Percentiles rank a stretch among this genome's conserved stretches.
phyloP scores from a whole-genome alignment of 2,888 invertebrate species.

The Parthenolecanium corni region DNA sequence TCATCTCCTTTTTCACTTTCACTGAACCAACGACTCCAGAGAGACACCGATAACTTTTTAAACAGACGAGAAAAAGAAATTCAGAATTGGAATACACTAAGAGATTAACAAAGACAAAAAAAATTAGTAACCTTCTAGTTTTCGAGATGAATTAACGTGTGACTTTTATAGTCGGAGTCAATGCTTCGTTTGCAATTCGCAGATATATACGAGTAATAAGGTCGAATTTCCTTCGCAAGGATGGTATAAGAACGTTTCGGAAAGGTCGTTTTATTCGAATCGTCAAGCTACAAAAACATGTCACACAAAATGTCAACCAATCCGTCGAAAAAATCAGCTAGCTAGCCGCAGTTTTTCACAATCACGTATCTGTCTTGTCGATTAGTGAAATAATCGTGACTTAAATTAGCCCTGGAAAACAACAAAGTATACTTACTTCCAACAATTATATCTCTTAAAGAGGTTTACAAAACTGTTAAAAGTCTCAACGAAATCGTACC shows the following conservation, averaged over 20 bases:
- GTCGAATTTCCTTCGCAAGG: slow-evolving; percentile 46
- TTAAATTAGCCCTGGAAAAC: slow-evolving; percentile 78
- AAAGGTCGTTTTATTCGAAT: slow-evolving; percentile 38
- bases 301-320: slow-evolving; percentile 55
- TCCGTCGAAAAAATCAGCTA: slow-evolving; percentile 71
- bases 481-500: slow-evolving; percentile 46
- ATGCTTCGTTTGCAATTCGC: slow-evolving; percentile 42
- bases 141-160: neutral
- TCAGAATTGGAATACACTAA: too few relatives aligned
- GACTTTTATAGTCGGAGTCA: slow-evolving; percentile 25
- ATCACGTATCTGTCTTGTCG: slow-evolving; percentile 92
- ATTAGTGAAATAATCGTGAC: slow-evolving; percentile 92
- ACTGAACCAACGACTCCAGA: too few relatives aligned
- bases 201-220: slow-evolving; percentile 34
- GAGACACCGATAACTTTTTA: too few relatives aligned
- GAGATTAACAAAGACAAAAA: too few relatives aligned
- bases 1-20: too few relatives aligned
- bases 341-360: slow-evolving; percentile 60
- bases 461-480: too few relatives aligned
- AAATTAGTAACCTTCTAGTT: neutral
- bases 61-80: too few relatives aligned
- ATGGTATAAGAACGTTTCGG: slow-evolving; percentile 45
- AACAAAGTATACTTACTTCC: too few relatives aligned
- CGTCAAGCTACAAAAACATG: slow-evolving; percentile 47
- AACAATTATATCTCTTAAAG: too few relatives aligned